Evolutionary conservation across 1,140 invertebrate species (phyloP), one percentile per base, ranked within the genome.

Genomic region (Acromyrmex charruanus): DNA sequence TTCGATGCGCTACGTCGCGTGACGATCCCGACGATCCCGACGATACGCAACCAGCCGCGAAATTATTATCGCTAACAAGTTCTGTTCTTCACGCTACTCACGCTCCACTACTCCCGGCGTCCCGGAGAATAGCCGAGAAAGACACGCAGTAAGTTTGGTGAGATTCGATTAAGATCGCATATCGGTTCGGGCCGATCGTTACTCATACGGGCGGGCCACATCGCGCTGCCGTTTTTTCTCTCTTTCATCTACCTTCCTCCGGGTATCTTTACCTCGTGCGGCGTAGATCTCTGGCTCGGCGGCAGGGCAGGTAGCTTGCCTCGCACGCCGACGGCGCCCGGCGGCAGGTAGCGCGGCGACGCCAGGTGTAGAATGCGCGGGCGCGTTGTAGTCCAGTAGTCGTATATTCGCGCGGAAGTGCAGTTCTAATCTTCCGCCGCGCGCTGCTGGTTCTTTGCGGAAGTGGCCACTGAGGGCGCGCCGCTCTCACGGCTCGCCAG

Each of bases 91-190:
- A 39, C 35, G 35, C 7, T 39, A 39, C 55, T 55, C 86, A 51
- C 68, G 86, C 82, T 85, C 82, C 80, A 55, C 68, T 87, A 88
- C 63, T 79, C 68, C 65, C 69, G 69, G 85, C 81, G 59, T 55
- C n/a, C 82, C 80, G 75, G 74, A 88, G 63, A 79, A 58, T 86
- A 79, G 87, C 86, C 80, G 74, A 39, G 35, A 90, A 61, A 77
- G 59, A 80, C 63, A 85, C 87, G 69, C 74, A 86, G 91, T 92
- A 92, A 92, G 91, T 92, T 80, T 85, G 75, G 18, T 79, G 12
- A 51, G 28, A 39, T 9, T 51, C 80, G 39, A 68, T 1, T 7
- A 63, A 18, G 1, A 14, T 2, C 35, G 10, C 14, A 59, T 21
- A 21, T 16, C 16, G 18, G 10, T 44, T 44, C 35, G 7, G 28